Evolutionary conservation across 1,140 invertebrate genomes (phyloP).

Genomic region (Cyrtorhinus lividipennis): DNA sequence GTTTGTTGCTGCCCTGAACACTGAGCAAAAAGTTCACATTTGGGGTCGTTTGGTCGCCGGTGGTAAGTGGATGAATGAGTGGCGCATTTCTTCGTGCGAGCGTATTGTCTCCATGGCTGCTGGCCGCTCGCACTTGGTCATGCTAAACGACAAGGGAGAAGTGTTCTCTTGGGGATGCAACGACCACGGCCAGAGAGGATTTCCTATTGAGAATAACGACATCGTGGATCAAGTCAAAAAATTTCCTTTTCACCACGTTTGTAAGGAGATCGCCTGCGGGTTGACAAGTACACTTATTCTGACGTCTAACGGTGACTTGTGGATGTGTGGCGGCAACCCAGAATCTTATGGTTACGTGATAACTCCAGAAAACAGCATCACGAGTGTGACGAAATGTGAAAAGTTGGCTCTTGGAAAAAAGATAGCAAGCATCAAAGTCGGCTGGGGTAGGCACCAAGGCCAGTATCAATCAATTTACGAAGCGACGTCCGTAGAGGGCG

Average conservation of each 20-base stretch:
- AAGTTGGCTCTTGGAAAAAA: neutral
- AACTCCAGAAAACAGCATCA: neutral
- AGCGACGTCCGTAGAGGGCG: neutral
- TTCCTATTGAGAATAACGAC: neutral
- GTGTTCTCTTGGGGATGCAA: neutral
- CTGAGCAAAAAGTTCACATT: neutral
- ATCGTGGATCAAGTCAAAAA: neutral
- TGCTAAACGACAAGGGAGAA: neutral
- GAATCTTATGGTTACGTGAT: neutral
- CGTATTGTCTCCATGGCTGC: neutral
- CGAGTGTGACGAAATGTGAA: neutral
- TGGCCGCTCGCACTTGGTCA: neutral
- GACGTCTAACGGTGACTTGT: neutral
- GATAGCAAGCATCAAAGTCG: neutral
- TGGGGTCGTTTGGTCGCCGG: neutral
- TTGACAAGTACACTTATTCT: neutral
- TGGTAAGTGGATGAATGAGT: neutral
- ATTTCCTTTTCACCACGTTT: neutral
- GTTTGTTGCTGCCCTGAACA: neutral
- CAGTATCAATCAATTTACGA: neutral
- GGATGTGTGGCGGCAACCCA: neutral
- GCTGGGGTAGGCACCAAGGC: neutral
- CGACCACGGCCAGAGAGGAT: neutral
- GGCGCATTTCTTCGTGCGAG: neutral
- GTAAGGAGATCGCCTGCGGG: neutral